Evolutionary conservation across 2,797 vertebrate species (phyloP).

Genomic region (Periparus ater): DNA sequence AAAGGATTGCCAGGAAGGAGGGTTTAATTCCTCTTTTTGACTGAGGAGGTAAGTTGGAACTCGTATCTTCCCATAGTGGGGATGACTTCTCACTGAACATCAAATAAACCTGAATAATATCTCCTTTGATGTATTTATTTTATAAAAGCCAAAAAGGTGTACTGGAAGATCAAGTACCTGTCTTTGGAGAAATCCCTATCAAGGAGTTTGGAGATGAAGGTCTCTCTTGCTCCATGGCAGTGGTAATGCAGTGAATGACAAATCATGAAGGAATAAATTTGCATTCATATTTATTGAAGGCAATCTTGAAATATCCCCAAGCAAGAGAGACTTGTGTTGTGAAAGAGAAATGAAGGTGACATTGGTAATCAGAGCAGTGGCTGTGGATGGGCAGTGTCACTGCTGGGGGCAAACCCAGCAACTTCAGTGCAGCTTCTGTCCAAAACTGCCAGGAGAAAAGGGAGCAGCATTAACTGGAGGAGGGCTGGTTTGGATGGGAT

Average conservation of each 20-base stretch:
- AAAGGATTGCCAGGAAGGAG: background rate
- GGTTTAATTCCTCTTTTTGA: background rate
- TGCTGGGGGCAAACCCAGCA: background rate
- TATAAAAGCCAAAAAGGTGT: background rate
- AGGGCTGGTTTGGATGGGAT: background rate
- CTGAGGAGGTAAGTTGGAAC: background rate
- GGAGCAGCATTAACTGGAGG: background rate
- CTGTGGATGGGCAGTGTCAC: background rate
- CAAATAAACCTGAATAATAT: background rate
- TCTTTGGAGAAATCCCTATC: background rate
- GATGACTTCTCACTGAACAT: background rate
- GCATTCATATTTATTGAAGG: conserved; percentile 49
- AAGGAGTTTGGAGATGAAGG: background rate
- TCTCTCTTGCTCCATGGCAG: background rate
- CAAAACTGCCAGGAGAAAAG: background rate
- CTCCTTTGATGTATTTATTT: background rate
- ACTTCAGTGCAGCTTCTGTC: fast-evolving
- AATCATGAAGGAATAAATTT: conserved; percentile 46
- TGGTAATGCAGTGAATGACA: background rate
- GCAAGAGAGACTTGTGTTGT: background rate
- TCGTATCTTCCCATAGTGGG: fast-evolving
- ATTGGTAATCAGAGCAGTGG: conserved; percentile 4
- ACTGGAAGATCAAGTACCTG: background rate
- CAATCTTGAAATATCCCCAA: conserved; percentile 25
- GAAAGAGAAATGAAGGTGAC: conserved; percentile 47